Evolutionary conservation across 1,140 invertebrate species (phyloP).

Genomic region (Metopolophium dirhodum): DNA sequence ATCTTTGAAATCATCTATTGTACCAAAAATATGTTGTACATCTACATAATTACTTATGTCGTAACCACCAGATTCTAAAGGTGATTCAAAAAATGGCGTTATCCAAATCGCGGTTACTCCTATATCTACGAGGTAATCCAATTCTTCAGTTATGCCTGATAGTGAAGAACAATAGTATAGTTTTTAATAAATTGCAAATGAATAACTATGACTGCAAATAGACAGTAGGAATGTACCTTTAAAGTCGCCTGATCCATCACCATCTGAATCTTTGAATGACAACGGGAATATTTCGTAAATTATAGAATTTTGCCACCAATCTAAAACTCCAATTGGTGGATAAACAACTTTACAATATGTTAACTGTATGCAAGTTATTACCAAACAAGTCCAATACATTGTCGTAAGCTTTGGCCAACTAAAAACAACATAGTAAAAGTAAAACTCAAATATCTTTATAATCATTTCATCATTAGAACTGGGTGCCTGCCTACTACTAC

Average conservation of each 20-base stretch:
- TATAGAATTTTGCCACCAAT: constrained; percentile 62
- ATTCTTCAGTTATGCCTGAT: constrained; percentile 63
- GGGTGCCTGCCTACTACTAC: too few relatives aligned
- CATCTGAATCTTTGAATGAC: constrained; percentile 61
- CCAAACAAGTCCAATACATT: not conserved
- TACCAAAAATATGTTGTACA: constrained; percentile 65
- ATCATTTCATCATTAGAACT: not conserved
- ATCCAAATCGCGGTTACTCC: constrained; percentile 73
- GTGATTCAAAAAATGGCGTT: constrained; percentile 74
- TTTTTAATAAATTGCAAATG: not conserved
- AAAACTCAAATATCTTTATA: not conserved
- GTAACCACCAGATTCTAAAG: constrained; percentile 76
- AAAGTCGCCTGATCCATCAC: constrained; percentile 68
- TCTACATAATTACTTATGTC: constrained; percentile 73
- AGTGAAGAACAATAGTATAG: constrained; percentile 38
- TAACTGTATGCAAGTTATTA: not conserved
- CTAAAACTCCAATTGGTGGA: not conserved
- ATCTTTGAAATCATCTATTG: constrained; percentile 67
- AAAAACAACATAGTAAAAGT: not conserved
- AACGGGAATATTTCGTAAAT: constrained; percentile 67
- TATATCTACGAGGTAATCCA: constrained; percentile 71
- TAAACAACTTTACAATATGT: not conserved
- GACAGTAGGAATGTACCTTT: constrained; percentile 48
- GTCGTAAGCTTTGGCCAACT: not conserved
- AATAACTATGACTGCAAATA: not conserved